Conservation (phyloP, 2,888 invertebrate species). For the Acanthosoma haemorrhoidale region DNA sequence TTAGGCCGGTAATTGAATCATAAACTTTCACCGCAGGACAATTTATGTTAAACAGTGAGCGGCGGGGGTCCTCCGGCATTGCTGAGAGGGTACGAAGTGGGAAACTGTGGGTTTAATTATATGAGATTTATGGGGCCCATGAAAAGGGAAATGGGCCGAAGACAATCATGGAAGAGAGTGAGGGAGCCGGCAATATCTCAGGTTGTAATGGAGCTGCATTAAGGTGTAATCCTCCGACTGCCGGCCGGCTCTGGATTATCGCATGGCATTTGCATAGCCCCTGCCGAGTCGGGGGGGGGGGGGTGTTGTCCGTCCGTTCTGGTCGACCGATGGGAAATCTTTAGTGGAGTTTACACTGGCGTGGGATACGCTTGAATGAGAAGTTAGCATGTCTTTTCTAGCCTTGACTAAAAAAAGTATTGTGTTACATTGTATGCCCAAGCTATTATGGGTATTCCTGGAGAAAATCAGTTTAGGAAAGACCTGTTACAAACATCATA, state of each 20-base stretch:
- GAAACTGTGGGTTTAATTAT: conserved; percentile 13
- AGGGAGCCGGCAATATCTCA: conserved; percentile 7
- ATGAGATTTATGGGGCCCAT: conserved; percentile 14
- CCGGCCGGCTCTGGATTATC: conserved; percentile 3
- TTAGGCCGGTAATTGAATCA: not conserved
- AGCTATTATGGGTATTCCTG: no score
- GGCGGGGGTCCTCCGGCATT: not conserved
- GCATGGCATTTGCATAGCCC: conserved; percentile 15
- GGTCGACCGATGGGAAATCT: no score
- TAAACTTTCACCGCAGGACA: not conserved
- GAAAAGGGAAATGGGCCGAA: conserved; percentile 14
- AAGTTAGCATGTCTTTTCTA: no score
- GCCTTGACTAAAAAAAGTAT: no score
- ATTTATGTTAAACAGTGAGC: not conserved
- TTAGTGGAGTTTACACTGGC: no score
- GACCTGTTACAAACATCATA: no score
- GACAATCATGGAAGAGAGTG: not conserved
- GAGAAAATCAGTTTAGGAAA: no score
- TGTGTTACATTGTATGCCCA: no score
- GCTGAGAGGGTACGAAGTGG: no score
- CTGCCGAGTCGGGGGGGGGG: not conserved
- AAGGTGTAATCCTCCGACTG: conserved; percentile 34
- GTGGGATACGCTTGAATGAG: no score
- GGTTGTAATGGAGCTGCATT: conserved; percentile 36
- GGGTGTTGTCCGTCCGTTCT: no score